Percentiles rank a stretch among this genome's conserved stretches.
Conservation (phyloP, 2,113 vertebrate species). For the Alosa alosa region DNA sequence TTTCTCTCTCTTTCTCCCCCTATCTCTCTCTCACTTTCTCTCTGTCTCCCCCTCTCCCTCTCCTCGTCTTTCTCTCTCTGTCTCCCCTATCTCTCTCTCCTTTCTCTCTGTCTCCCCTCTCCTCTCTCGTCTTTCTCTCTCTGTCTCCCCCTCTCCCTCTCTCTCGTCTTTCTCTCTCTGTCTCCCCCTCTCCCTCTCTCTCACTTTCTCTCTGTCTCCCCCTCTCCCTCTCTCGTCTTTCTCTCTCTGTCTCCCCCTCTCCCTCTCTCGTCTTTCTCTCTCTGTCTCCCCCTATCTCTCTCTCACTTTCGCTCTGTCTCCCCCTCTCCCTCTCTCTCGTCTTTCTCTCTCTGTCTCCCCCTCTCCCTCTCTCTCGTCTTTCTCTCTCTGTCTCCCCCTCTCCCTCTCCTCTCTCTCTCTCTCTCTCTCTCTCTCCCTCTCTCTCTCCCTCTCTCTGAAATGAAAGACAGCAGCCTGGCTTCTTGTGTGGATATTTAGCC, state of each 20-base stretch:
- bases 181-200: background rate
- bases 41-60: no score
- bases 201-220: background rate
- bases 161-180: no score
- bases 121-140: background rate
- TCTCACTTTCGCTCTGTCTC: no score
- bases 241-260: background rate
- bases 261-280: slow-evolving; percentile 10
- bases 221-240: no score
- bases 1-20: no score
- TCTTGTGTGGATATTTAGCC: slow-evolving; percentile 56
- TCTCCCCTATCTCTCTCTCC: background rate
- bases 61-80: no score
- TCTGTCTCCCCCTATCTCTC: background rate
- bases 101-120: background rate
- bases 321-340: background rate
- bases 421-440: background rate
- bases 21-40: background rate
- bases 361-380: no score
- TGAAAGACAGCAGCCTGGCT: background rate
- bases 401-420: background rate
- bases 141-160: no score
- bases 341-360: background rate
- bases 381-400: background rate
- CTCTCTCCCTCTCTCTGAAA: background rate